Evolutionary conservation across 2,888 invertebrate genomes (phyloP).

Genomic region (Acanthacorydalis orientalis): DNA sequence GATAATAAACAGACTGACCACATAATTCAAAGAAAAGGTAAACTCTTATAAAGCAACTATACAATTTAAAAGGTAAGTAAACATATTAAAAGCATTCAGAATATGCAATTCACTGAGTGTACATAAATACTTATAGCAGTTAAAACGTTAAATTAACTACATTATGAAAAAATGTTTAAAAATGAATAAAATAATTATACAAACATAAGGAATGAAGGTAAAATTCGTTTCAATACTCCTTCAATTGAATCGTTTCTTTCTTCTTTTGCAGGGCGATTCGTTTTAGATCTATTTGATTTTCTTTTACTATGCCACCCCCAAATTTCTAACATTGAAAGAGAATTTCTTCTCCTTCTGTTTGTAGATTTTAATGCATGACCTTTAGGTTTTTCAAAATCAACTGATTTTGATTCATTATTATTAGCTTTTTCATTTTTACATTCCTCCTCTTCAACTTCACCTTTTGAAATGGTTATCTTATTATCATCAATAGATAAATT

Average conservation of each 20-base stretch:
- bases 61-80: too few relatives aligned
- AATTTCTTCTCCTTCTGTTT: slow-evolving; percentile 49
- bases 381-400: slow-evolving; percentile 12
- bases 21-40: too few relatives aligned
- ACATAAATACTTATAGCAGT: too few relatives aligned
- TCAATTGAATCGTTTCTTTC: slow-evolving; percentile 45
- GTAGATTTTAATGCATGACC: slow-evolving; percentile 13
- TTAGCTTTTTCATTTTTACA: slow-evolving; percentile 23
- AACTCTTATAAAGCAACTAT: too few relatives aligned
- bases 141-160: too few relatives aligned
- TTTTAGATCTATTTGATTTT: slow-evolving; percentile 28
- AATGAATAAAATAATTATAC: neutral
- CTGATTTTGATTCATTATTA: slow-evolving; percentile 15
- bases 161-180: too few relatives aligned
- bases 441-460: slow-evolving; percentile 20
- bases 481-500: slow-evolving; percentile 22
- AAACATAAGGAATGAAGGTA: slow-evolving; percentile 26
- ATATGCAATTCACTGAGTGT: too few relatives aligned
- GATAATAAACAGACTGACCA: too few relatives aligned
- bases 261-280: neutral
- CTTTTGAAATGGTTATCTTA: slow-evolving; percentile 16
- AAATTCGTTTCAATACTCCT: slow-evolving; percentile 47
- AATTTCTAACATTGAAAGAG: slow-evolving; percentile 51
- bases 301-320: slow-evolving; percentile 62
- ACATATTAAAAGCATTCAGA: too few relatives aligned